Evolutionary conservation across 2,888 invertebrate species (phyloP).

Genomic region (Watsonalla cultraria): DNA sequence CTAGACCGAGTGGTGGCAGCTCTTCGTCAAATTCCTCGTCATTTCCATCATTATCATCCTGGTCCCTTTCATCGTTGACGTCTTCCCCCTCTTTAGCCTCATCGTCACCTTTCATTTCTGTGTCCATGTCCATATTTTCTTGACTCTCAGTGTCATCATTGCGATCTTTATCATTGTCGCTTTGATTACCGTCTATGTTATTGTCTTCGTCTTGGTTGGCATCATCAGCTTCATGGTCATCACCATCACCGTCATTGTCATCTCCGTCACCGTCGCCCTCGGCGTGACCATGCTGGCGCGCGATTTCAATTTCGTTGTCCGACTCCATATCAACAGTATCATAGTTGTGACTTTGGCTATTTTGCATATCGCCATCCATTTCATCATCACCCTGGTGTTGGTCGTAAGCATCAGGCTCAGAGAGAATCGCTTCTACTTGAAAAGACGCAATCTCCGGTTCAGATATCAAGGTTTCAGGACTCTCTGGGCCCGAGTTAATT

Average conservation of each 20-base stretch:
- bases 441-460: constrained; percentile 75
- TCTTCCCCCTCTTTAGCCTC: constrained; percentile 31
- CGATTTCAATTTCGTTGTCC: constrained; percentile 73
- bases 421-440: constrained; percentile 71
- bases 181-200: constrained; percentile 38
- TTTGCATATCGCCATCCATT: constrained; percentile 37
- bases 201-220: constrained; percentile 30
- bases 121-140: constrained; percentile 27
- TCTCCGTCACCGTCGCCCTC: constrained; percentile 34
- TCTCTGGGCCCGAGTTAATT: constrained; percentile 70
- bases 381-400: constrained; percentile 40
- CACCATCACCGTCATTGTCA: constrained; percentile 25
- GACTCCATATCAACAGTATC: constrained; percentile 74
- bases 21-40: constrained; percentile 62
- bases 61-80: constrained; percentile 31
- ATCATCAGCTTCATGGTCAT: constrained; percentile 33
- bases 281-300: constrained; percentile 48
- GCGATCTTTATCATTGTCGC: constrained; percentile 40
- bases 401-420: constrained; percentile 64
- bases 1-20: constrained; percentile 45
- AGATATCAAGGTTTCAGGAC: constrained; percentile 72
- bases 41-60: constrained; percentile 44
- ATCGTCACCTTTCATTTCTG: constrained; percentile 31
- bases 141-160: constrained; percentile 40
- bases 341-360: constrained; percentile 57